A percentile compares a stretch with the other conserved stretches of the same genome.
Conservation (phyloP, 2,888 invertebrate genomes). For the Nomada flava region DNA sequence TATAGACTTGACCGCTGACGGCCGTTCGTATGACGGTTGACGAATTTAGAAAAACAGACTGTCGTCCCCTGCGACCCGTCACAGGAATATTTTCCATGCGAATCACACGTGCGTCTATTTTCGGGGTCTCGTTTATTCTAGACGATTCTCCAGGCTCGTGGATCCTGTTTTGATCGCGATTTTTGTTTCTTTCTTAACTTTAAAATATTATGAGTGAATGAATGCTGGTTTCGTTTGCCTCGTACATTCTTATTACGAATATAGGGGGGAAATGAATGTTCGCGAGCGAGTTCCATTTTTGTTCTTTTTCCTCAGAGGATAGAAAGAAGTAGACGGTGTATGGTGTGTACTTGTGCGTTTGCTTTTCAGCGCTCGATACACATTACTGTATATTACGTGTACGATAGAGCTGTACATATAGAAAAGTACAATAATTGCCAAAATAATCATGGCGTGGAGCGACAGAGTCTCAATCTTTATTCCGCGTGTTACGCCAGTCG, state of each 20-base stretch:
- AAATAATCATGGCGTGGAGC: constrained; percentile 62
- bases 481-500: constrained; percentile 56
- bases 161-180: constrained; percentile 7
- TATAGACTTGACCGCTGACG: constrained; percentile 1
- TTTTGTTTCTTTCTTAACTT: neutral
- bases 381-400: constrained; percentile 54
- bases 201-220: neutral
- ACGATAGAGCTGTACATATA: constrained; percentile 70
- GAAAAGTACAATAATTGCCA: constrained; percentile 75
- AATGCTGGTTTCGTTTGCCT: constrained; percentile 11
- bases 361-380: constrained; percentile 30
- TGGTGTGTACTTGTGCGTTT: constrained; percentile 20
- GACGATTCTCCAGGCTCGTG: too few relatives aligned
- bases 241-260: constrained; percentile 20
- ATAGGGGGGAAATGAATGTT: constrained; percentile 13
- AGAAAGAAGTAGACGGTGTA: neutral
- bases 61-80: constrained; percentile 21
- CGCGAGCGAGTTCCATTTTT: constrained; percentile 7
- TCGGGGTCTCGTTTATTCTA: neutral
- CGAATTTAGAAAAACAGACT: neutral
- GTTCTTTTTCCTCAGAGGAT: neutral
- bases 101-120: constrained; percentile 29
- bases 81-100: constrained; percentile 36
- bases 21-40: neutral
- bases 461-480: constrained; percentile 58